phyloP scores from a whole-genome alignment of 2,113 vertebrate genomes.

The Pipra filicauda region DNA sequence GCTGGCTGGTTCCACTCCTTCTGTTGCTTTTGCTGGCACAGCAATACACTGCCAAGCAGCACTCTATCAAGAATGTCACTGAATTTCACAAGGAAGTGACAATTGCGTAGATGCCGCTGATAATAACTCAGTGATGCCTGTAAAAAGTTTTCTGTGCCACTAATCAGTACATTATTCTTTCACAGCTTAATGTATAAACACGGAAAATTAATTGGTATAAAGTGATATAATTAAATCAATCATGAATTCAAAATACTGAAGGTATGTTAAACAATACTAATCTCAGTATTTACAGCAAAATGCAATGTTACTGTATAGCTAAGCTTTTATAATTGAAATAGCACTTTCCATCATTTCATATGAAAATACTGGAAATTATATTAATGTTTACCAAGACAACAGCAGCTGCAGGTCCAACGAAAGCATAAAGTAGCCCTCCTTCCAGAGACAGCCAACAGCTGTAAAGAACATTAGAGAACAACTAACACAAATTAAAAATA shows the following conservation, averaged over 20 bases:
- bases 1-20: background rate
- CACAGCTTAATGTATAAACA: background rate
- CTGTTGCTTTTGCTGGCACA: slow-evolving; percentile 11
- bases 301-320: background rate
- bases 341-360: background rate
- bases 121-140: slow-evolving; percentile 17
- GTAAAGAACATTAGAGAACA: slow-evolving; percentile 75
- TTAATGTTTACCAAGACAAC: slow-evolving; percentile 91
- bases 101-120: background rate
- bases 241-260: background rate
- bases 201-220: background rate
- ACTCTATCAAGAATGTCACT: background rate
- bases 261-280: background rate
- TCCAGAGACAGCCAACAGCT: slow-evolving; percentile 99
- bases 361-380: slow-evolving; percentile 20
- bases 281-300: background rate
- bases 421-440: slow-evolving; percentile 96
- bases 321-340: background rate
- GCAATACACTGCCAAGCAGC: background rate
- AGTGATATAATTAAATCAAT: background rate
- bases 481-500: slow-evolving; percentile 81
- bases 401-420: slow-evolving; percentile 96
- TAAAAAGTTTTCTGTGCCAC: background rate
- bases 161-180: background rate
- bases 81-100: background rate